Base-by-base conservation (phyloP, 2,113 vertebrate species). In the Donacobius atricapilla region DNA sequence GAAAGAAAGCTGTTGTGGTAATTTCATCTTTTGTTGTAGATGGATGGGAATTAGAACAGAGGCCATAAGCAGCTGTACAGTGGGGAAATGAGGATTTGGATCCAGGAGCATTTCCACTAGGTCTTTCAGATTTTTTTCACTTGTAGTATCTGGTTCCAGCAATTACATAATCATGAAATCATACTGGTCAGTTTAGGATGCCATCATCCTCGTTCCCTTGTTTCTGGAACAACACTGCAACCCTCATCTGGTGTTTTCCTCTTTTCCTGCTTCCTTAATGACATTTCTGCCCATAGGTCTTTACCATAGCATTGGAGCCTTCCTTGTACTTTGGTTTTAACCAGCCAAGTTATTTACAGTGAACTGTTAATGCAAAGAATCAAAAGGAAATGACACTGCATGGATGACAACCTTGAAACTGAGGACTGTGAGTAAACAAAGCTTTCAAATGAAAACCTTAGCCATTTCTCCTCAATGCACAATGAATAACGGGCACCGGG, bases 21-120 rank as follows among this genome's bases (percentile, higher is more conserved):
- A 94, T 96, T 96, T 95, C 70, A 77, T 87, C 53, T 89, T 93
- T 91, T 95, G 60, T 91, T 93, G 48, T 72, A 53, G 69, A 76
- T 71, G 84, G 47, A 90, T 78, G 81, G 69, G 73, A 96, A 87
- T 81, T 60, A 84, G 24, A 94, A 84, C 12, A 82, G 60, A 71
- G 54, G 22, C 57, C 63, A 51, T 42, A 75, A 89, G 83, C 40
- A 58, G 40, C 93, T 87, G 37, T 66, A 48, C 48, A 1, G 30
- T 48, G 31, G 83, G 77, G 65, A 95, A 94, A 94, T 84, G 60
- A 81, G 76, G 35, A 87, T 87, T 83, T 56, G 63, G 42, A 89
- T 89, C 80, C 89, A 89, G 60, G 60, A 87, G 35, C 5, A 64
- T 81, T 87, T 89, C 64, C 54, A 82, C 5, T 39, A 11, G 3